Evolutionary conservation across 2,888 invertebrate species (phyloP).

Genomic region (Xylocampa areola): DNA sequence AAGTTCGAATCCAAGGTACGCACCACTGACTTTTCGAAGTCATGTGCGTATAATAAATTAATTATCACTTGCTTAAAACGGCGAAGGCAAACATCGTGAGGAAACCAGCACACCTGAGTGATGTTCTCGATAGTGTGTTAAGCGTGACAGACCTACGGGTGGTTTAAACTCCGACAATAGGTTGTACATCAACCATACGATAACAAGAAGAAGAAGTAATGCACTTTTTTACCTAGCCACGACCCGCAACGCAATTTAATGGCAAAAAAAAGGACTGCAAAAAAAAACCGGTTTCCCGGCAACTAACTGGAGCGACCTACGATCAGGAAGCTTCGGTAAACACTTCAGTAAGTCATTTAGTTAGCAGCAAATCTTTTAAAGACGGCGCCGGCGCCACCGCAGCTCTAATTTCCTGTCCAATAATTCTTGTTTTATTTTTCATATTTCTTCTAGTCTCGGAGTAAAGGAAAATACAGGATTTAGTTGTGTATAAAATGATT

Average conservation of each 20-base stretch:
- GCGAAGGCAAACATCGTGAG: no score
- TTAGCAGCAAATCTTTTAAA: constrained; percentile 37
- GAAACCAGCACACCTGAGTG: no score
- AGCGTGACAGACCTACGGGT: no score
- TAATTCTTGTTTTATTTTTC: constrained; percentile 34
- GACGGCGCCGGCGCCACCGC: constrained; percentile 31
- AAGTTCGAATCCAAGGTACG: no score
- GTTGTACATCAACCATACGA: no score
- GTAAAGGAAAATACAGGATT: constrained; percentile 8
- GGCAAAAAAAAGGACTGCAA: constrained; percentile 15
- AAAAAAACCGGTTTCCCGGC: constrained; percentile 19
- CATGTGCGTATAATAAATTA: no score
- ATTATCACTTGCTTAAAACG: no score
- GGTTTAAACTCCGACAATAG: no score
- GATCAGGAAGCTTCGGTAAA: constrained; percentile 48
- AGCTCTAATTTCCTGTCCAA: constrained; percentile 38
- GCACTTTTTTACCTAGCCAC: constrained; percentile 1
- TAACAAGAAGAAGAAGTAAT: no score
- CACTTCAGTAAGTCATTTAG: constrained; percentile 28
- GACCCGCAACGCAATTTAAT: constrained; percentile 18
- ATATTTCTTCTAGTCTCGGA: constrained; percentile 19
- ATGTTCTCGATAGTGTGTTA: no score
- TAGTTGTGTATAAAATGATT: no score
- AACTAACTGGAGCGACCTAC: constrained; percentile 15
- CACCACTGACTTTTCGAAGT: no score